Conservation (phyloP, 1,140 invertebrate species). For the Brachionus rotundiformis region DNA sequence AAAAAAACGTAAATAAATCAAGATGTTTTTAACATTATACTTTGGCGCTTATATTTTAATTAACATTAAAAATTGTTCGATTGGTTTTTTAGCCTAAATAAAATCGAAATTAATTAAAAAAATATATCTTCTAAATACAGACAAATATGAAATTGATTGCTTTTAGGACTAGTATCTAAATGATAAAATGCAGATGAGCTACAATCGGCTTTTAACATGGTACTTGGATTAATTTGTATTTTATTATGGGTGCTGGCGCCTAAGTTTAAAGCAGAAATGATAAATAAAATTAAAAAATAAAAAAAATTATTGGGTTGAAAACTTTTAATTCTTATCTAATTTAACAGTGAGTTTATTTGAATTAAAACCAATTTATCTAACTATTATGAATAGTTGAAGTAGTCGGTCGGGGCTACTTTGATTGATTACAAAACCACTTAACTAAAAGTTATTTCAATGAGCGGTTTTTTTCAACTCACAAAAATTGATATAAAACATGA, state of each 20-base stretch:
- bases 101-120: neutral
- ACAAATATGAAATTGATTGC: slow-evolving; percentile 9
- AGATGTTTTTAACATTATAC: neutral
- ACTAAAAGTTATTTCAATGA: neutral
- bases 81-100: neutral
- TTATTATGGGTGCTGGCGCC: neutral
- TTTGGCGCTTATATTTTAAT: slow-evolving; percentile 6
- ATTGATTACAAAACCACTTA: slow-evolving; percentile 16
- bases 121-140: neutral
- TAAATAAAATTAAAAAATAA: neutral
- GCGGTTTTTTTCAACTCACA: neutral
- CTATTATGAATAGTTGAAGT: slow-evolving; percentile 10
- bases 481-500: neutral
- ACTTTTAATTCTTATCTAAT: neutral
- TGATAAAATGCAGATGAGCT: slow-evolving; percentile 5
- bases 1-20: neutral
- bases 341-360: neutral
- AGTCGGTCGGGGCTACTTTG: neutral
- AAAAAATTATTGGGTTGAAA: neutral
- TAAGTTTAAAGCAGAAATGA: neutral
- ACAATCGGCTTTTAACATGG: neutral
- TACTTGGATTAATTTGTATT: neutral
- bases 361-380: slow-evolving; percentile 12
- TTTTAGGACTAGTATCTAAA: neutral
- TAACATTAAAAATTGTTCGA: neutral